These are phyloP conservation scores for Oncorhynchus keta DNA, from an alignment of 2,113 vertebrate genomes.

Conservation along the genomic window DNA sequence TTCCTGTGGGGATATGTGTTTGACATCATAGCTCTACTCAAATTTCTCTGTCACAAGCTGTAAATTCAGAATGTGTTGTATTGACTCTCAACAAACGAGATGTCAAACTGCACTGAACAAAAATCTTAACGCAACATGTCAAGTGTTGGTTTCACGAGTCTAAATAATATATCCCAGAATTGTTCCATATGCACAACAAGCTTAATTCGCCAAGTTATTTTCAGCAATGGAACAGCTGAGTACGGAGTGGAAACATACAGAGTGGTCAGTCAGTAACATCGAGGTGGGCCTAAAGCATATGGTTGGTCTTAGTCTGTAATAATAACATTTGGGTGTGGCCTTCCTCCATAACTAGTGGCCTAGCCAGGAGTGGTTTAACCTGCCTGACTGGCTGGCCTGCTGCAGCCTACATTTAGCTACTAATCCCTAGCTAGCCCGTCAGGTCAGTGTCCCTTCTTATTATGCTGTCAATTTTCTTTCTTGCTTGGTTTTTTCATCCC, in stretches of 20 bases:
- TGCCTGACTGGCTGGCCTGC: not conserved
- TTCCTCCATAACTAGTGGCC: not conserved
- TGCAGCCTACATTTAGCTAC: not conserved
- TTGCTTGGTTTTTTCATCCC: constrained; percentile 14
- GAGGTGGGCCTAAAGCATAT: not conserved
- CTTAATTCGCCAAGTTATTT: too few relatives aligned
- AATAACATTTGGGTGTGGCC: constrained; percentile 21
- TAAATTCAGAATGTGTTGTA: not conserved
- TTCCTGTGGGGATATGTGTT: constrained; percentile 38
- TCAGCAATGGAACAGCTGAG: too few relatives aligned
- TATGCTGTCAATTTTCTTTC: not conserved
- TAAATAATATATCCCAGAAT: too few relatives aligned
- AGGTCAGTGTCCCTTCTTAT: too few relatives aligned
- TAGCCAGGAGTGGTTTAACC: not conserved
- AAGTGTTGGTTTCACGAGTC: too few relatives aligned
- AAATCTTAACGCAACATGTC: too few relatives aligned
- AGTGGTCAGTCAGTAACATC: constrained; percentile 6
- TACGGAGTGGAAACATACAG: not conserved
- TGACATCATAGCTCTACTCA: constrained; percentile 24
- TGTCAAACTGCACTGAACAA: too few relatives aligned
- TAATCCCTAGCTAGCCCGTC: too few relatives aligned
- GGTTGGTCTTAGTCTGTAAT: constrained; percentile 16
- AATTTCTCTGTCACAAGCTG: constrained; percentile 23
- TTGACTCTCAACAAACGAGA: too few relatives aligned
- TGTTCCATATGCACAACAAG: too few relatives aligned